Conservation (phyloP, 1,140 invertebrate genomes). For the Pinna nobilis region DNA sequence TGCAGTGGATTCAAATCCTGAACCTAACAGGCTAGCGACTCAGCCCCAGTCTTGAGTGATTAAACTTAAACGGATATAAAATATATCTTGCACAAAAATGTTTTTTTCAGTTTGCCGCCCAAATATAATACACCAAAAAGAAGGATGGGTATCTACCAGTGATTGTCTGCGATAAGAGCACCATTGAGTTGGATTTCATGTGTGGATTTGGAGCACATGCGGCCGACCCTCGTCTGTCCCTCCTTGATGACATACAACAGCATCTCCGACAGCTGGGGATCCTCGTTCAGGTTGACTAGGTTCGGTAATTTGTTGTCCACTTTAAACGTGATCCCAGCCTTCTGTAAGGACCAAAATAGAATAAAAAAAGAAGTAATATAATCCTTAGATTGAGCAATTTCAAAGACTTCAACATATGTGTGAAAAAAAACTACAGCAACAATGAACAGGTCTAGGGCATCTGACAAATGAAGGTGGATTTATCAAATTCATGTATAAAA, state of each 20-base stretch:
- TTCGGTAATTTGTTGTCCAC: constrained; percentile 73
- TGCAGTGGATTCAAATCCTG: too few relatives aligned
- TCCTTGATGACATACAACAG: constrained; percentile 80
- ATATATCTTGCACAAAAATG: too few relatives aligned
- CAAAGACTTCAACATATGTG: too few relatives aligned
- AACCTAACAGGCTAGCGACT: too few relatives aligned
- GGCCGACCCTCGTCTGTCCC: constrained; percentile 73
- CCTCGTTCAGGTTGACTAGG: constrained; percentile 82
- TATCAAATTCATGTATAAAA: neutral
- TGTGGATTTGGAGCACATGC: constrained; percentile 65
- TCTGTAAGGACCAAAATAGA: constrained; percentile 51
- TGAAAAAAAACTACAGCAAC: neutral
- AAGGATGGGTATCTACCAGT: constrained; percentile 79
- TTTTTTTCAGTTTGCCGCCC: too few relatives aligned
- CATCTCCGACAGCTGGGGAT: constrained; percentile 83
- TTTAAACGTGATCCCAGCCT: constrained; percentile 70
- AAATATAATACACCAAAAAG: too few relatives aligned
- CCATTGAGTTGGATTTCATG: constrained; percentile 80
- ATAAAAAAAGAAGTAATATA: too few relatives aligned
- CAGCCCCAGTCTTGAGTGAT: too few relatives aligned
- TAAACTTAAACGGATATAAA: too few relatives aligned
- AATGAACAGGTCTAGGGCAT: neutral
- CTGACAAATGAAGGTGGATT: neutral
- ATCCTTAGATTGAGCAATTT: too few relatives aligned
- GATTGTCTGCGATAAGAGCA: constrained; percentile 80